Evolutionary conservation across 2,797 vertebrate species (phyloP).

Genomic region (Dermochelys coriacea): DNA sequence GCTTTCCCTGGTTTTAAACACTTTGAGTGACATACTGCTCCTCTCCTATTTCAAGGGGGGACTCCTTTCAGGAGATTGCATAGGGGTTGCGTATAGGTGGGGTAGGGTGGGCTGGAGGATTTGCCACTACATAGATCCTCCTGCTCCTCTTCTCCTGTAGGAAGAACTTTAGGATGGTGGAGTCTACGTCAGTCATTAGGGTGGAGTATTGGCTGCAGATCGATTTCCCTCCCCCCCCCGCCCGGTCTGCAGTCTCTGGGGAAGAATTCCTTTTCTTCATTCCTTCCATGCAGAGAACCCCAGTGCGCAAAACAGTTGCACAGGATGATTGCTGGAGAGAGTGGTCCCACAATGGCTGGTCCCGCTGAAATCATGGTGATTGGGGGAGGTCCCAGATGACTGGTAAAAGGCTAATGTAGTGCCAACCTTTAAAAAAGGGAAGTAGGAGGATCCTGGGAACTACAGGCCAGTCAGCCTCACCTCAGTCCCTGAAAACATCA

Average conservation of each 20-base stretch:
- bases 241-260: neutral
- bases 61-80: neutral
- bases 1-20: too few relatives aligned
- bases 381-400: too few relatives aligned
- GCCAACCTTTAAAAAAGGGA: too few relatives aligned
- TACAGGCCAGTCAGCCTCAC: too few relatives aligned
- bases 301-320: neutral
- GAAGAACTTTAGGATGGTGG: fast-evolving
- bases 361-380: neutral
- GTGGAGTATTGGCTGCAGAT: neutral
- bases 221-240: neutral
- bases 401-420: too few relatives aligned
- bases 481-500: too few relatives aligned
- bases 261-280: neutral
- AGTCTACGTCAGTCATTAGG: neutral
- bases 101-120: neutral
- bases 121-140: fast-evolving
- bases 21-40: too few relatives aligned
- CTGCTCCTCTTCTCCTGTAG: neutral
- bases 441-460: too few relatives aligned
- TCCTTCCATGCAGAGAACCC: neutral
- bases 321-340: neutral
- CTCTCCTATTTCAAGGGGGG: neutral
- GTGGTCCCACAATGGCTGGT: neutral
- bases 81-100: neutral